Base-by-base conservation (phyloP, 2,797 vertebrate species). In the Epinephelus coioides region DNA sequence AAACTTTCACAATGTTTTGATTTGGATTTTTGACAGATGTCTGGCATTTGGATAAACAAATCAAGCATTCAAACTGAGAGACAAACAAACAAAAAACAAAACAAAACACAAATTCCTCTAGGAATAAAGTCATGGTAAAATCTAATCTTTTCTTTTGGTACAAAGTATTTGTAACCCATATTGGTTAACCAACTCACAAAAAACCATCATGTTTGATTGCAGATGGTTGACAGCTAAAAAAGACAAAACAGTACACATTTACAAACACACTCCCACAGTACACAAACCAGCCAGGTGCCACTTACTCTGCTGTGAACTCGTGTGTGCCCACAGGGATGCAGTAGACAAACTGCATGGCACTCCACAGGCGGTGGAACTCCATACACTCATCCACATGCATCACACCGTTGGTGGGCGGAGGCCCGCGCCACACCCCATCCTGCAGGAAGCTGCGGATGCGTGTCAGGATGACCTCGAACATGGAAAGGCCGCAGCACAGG, bases 341-440 rank as follows among this genome's bases (percentile, higher is more conserved):
- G 95, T 99, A 99, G 30, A 99, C 98, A 15, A 99, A 99, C 93
- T 99, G 98, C 98, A 99, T 99, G 93, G 98, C 98, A 0, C 98
- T 99, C 98, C 98, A 99, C 75, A 99, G 97, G 51, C 98, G 97
- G 90, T 99, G 98, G 87, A 99, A 99, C 94, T 99, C 98, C 92
- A 99, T 97, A 0, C 98, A 99, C 92, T 99, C 98, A 0, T 99
- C 98, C 17, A 99, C 98, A 0, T 99, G 98, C 98, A 99, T 99
- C 84, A 99, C 98, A 0, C 98, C 98, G 0, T 99, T 99, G 69
- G 98, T 99, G 13, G 98, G 98, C 0, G 98, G 98, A 0, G 98
- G 98, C 6, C 98, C 98, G 0, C 98, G 96, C 98, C 98, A 99
- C 93, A 99, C 97, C 0, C 94, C 95, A 84, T 99, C 98, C 91